Evolutionary conservation across 2,888 invertebrate genomes (phyloP), one percentile per base, ranked within the genome.

Genomic region (Monoplex corrugatus): DNA sequence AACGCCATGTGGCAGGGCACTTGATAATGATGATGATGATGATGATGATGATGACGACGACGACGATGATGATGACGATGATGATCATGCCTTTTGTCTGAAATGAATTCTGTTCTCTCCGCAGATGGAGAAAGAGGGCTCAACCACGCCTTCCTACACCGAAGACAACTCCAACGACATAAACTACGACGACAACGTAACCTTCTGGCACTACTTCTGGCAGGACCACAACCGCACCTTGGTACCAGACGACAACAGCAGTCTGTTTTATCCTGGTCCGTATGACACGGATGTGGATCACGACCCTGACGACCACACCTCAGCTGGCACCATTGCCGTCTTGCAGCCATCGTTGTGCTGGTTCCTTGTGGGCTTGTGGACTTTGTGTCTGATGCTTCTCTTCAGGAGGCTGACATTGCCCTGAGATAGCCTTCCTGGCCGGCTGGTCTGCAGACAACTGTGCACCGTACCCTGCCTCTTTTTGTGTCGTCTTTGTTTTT

Each of bases 151-250:
- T n/a, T 28, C 50, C 43, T 44, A 82, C 82, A 44, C 43, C 8
- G 72, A 87, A 10, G 75, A 72, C 87, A n/a, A 87, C 75, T 3
- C 16, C 38, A 16, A 75, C 75, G 16, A 68, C n/a, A 6, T n/a
- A 1, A 13, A 75, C 38, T 35, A 38, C 6, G 75, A 63, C 23
- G 63, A 75, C 72, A 87, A 87, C 45, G 45, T 8, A 16, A 87
- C 75, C 32, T 87, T 87, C 75, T 87, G 87, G 87, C 44, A 63
- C 10, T 23, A 38, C 19, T 87, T 87, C 75, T 87, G 87, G 87
- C 44, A 75, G 35, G 45, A 87, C 75, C 87, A 87, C 87, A 87
- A 87, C 75, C 44, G 87, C 13, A 87, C 87, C 6, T 35, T 87
- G 44, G 43, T 75, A 13, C 72, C 75, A 0, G 87, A 87, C 86